Conservation (phyloP, 1,140 invertebrate genomes). For the Hyles vespertilio region DNA sequence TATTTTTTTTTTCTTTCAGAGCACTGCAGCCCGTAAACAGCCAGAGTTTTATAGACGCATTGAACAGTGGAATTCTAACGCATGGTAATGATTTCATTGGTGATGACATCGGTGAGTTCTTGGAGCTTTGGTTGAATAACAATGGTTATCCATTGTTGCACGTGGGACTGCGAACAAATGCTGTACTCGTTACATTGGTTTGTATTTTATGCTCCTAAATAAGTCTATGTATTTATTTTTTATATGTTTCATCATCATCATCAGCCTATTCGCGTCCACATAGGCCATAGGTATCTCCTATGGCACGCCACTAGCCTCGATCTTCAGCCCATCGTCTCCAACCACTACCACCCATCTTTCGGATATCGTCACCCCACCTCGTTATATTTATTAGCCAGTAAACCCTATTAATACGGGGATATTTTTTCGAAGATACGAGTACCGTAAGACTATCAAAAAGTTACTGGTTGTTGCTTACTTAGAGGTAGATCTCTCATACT, state of each 20-base stretch:
- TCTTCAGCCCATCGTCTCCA: no score
- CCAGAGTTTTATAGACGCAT: constrained; percentile 40
- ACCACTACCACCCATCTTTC: no score
- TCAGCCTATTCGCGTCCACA: no score
- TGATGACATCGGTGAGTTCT: constrained; percentile 66
- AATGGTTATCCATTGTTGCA: constrained; percentile 79
- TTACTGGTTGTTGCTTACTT: no score
- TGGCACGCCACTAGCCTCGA: no score
- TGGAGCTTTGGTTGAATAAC: constrained; percentile 79
- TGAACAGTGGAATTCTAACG: constrained; percentile 31
- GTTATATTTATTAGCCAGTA: no score
- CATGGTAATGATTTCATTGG: constrained; percentile 20
- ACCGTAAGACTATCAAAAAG: no score
- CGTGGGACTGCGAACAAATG: constrained; percentile 34
- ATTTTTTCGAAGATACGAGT: no score
- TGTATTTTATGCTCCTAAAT: background rate
- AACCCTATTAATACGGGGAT: no score
- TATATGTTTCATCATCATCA: background rate
- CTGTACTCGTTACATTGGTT: constrained; percentile 53
- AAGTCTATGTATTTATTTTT: background rate
- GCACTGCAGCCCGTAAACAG: constrained; percentile 35
- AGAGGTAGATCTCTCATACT: no score
- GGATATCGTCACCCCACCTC: no score
- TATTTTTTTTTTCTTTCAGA: constrained; percentile 27
- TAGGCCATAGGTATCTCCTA: no score